These are phyloP conservation scores for Parasteatoda lunata DNA, from an alignment of 2,888 invertebrate genomes.

Conservation along the genomic window DNA sequence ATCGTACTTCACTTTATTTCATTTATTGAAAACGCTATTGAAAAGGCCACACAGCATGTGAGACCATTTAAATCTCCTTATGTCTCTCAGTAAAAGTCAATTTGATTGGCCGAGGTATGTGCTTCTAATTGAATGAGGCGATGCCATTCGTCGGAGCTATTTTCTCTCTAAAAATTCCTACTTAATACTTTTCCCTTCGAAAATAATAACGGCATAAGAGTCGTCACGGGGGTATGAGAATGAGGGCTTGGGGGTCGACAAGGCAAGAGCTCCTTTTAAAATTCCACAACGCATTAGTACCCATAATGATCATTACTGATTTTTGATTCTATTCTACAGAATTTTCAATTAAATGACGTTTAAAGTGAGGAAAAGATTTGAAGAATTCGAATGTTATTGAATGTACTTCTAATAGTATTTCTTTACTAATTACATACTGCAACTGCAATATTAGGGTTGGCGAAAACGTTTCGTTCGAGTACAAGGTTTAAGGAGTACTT, in stretches of 20 bases:
- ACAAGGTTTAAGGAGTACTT: too few relatives aligned
- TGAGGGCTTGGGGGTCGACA: neutral
- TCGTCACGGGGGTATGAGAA: neutral
- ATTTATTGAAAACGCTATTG: neutral
- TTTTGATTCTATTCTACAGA: constrained; percentile 43
- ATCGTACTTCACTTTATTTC: neutral
- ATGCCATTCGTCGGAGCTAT: constrained; percentile 26
- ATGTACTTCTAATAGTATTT: constrained; percentile 35
- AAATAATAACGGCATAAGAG: constrained; percentile 25
- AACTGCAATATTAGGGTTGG: neutral
- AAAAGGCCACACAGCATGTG: neutral
- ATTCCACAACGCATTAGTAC: constrained; percentile 18
- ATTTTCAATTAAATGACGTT: neutral
- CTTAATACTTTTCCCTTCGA: constrained; percentile 5
- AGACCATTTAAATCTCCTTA: constrained; percentile 23
- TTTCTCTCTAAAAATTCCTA: constrained; percentile 12
- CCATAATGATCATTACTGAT: constrained; percentile 65
- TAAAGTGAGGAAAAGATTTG: constrained; percentile 4
- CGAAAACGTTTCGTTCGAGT: too few relatives aligned
- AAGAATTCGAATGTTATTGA: constrained; percentile 32
- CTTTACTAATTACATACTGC: constrained; percentile 36
- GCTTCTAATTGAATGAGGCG: constrained; percentile 18
- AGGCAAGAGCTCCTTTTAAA: constrained; percentile 7
- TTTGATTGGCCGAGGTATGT: constrained; percentile 39
- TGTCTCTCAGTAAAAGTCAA: constrained; percentile 48